Base-by-base conservation (phyloP, 2,113 vertebrate genomes). In the Rhea americana region DNA sequence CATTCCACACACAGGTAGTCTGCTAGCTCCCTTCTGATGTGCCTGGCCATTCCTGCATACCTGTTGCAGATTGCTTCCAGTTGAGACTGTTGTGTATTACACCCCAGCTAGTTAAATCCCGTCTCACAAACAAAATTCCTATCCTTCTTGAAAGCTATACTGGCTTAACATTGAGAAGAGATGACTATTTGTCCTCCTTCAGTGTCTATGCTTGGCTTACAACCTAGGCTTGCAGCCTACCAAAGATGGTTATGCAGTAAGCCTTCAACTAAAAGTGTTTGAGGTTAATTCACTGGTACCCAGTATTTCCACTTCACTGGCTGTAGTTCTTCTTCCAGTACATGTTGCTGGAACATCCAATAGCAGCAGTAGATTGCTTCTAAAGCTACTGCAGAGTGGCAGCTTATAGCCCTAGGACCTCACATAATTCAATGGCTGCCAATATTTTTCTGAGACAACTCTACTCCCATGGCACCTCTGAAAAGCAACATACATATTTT, bases 1-100 rank as follows among this genome's bases (percentile, higher is more conserved):
- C 6, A 0, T 11, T 24, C 3, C 7, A 11, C 9, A 4, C 13
- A 3, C 4, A 2, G 50, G 21, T 8, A 35, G 1, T n/a, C 51
- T 28, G 24, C 43, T 43, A 11, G n/a, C 78, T 43, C 22, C 75
- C 14, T 59, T 5, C 4, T 1, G 3, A 2, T 13, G 22, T 47
- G 30, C 7, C 41, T 9, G 56, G n/a, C 30, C 6, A 0, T n/a
- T 41, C 8, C 43, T 17, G 37, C 43, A 3, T 66, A 17, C 30
- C 24, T 22, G 5, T 9, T 32, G 17, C 32, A 18, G 30, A 1
- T 17, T 30, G 8, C 56, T 58, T 51, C 50, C 19, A 22, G 32
- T 28, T 19, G 21, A n/a, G 22, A 5, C 37, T 11, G 22, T 13
- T n/a, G 2, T 2, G 0, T 1, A 1, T 61, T 53, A 5, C 55